Conservation (phyloP, 1,140 invertebrate genomes). For the Drosophila aff. region DNA sequence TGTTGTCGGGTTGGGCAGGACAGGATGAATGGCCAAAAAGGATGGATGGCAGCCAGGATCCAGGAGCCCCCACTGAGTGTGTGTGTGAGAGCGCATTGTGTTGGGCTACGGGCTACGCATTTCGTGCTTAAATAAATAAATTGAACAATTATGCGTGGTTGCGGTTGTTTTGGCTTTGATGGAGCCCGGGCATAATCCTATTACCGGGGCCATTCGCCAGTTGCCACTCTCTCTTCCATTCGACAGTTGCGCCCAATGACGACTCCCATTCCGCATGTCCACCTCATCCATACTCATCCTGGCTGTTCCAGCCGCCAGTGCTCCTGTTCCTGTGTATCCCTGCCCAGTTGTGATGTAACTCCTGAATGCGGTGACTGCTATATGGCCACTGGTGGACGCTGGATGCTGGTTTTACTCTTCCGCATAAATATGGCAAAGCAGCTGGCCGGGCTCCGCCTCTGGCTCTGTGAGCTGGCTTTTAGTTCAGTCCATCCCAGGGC, state of each 20-base stretch:
- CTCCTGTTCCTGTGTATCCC: neutral
- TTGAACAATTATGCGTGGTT: constrained; percentile 83
- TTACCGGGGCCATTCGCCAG: constrained; percentile 56
- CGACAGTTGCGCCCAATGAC: constrained; percentile 19
- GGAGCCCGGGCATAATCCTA: constrained; percentile 76
- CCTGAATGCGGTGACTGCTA: constrained; percentile 30
- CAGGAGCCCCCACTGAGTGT: constrained; percentile 1
- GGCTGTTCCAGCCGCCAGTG: neutral
- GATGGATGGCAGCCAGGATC: constrained; percentile 16
- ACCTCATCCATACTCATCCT: neutral
- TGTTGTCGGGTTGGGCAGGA: constrained; percentile 4
- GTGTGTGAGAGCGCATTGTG: constrained; percentile 26
- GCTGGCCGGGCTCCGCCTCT: constrained; percentile 12
- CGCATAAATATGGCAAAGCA: constrained; percentile 51
- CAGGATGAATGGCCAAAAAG: constrained; percentile 24
- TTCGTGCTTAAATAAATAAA: constrained; percentile 82
- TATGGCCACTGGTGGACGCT: constrained; percentile 25
- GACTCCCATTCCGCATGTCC: constrained; percentile 5
- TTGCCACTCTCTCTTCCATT: constrained; percentile 39
- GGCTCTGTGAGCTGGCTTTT: constrained; percentile 13
- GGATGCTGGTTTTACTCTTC: constrained; percentile 43
- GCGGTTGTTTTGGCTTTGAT: constrained; percentile 83
- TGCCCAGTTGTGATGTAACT: constrained; percentile 26
- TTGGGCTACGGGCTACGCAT: constrained; percentile 50
- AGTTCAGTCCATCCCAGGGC: neutral